These are phyloP conservation scores for Lipophrys pholis DNA, from an alignment of 2,113 vertebrate species.

Conservation along the genomic window DNA sequence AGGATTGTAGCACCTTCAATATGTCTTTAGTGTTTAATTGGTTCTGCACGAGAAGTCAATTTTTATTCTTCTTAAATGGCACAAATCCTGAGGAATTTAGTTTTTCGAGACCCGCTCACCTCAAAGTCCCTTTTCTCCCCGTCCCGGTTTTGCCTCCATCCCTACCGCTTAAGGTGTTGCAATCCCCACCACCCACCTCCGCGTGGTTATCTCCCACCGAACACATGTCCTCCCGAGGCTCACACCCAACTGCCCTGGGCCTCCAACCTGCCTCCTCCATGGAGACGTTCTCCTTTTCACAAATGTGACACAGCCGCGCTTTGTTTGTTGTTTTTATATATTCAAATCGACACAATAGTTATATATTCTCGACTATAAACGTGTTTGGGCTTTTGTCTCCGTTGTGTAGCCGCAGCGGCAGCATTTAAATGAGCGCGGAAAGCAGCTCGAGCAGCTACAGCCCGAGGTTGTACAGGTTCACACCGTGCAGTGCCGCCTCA, in stretches of 20 bases:
- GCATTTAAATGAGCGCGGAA: constrained; percentile 33
- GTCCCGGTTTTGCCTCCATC: constrained; percentile 15
- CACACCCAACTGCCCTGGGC: constrained; percentile 43
- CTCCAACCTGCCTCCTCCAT: constrained; percentile 38
- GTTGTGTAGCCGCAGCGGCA: not conserved
- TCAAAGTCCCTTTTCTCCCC: constrained; percentile 32
- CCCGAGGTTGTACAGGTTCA: constrained; percentile 56
- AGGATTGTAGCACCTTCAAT: not conserved
- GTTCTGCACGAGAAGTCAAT: not conserved
- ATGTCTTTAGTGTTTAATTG: not conserved
- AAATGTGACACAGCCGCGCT: constrained; percentile 39
- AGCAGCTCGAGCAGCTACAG: constrained; percentile 22
- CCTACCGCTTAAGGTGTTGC: constrained; percentile 54
- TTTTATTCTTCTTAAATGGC: not conserved
- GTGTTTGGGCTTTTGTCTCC: not conserved
- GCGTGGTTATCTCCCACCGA: constrained; percentile 76
- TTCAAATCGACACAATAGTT: constrained; percentile 11
- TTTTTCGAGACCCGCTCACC: constrained; percentile 10
- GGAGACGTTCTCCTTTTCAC: constrained; percentile 22
- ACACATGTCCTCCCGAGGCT: constrained; percentile 74
- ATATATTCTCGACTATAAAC: constrained; percentile 15
- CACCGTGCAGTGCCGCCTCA: constrained; percentile 32
- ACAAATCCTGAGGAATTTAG: constrained; percentile 27
- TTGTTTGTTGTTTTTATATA: constrained; percentile 48
- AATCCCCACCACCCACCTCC: constrained; percentile 55